Percentiles rank a stretch among this genome's conserved stretches.
Evolutionary conservation across 2,113 vertebrate species (phyloP).

Genomic region (Ceuthmochares aereus): DNA sequence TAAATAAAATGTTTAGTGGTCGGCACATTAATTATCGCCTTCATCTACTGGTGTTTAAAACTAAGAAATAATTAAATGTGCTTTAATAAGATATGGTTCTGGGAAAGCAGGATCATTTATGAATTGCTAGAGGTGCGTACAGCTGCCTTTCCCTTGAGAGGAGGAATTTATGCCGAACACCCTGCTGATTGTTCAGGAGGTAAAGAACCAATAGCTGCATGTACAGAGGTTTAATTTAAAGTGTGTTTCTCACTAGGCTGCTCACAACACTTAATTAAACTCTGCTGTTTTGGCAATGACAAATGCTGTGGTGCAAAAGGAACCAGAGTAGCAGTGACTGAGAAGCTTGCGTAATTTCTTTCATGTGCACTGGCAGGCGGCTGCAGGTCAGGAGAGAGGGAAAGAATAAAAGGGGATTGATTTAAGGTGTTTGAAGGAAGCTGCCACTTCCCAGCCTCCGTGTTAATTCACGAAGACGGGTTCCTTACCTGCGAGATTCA

Average conservation of each 20-base stretch:
- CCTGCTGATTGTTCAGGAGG: constrained; percentile 94
- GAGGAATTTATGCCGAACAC: constrained; percentile 91
- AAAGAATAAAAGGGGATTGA: constrained; percentile 86
- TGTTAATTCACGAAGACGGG: background rate
- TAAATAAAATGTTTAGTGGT: constrained; percentile 91
- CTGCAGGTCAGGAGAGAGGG: constrained; percentile 89
- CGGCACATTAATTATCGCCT: constrained; percentile 92
- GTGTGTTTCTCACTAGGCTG: constrained; percentile 99
- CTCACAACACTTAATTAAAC: constrained; percentile 99
- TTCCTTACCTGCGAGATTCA: background rate
- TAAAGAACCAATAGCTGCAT: constrained; percentile 95
- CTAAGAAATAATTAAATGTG: constrained; percentile 88
- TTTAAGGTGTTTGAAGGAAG: constrained; percentile 77
- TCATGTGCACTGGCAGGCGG: constrained; percentile 87
- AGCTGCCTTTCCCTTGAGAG: constrained; percentile 88
- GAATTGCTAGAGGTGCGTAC: constrained; percentile 87
- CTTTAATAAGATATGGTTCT: constrained; percentile 85
- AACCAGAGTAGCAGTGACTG: constrained; percentile 88
- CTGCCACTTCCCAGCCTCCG: constrained; percentile 17
- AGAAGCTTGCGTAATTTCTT: constrained; percentile 93
- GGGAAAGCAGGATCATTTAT: constrained; percentile 85
- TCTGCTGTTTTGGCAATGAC: constrained; percentile 99
- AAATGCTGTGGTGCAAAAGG: constrained; percentile 92
- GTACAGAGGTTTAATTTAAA: constrained; percentile 98
- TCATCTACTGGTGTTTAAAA: constrained; percentile 86